Percentiles rank a stretch among this genome's conserved stretches.
These are phyloP conservation scores for Platycnemis pennipes DNA, from an alignment of 2,888 invertebrate species.

Conservation along the genomic window DNA sequence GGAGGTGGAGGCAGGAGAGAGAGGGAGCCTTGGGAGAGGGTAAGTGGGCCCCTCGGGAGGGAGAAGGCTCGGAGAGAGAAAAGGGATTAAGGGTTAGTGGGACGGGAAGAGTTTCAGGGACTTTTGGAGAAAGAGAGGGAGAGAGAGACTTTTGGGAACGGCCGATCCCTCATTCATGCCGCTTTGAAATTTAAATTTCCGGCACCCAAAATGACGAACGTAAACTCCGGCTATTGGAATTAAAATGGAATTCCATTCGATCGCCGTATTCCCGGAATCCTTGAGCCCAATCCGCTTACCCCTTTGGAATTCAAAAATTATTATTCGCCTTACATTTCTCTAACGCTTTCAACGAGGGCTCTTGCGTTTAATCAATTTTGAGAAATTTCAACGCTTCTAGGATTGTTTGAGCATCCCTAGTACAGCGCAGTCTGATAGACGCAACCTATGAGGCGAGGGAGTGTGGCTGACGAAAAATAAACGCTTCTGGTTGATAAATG, in stretches of 20 bases:
- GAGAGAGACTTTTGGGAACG: neutral
- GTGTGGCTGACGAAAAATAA: too few relatives aligned
- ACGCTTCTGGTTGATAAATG: too few relatives aligned
- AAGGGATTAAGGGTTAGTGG: neutral
- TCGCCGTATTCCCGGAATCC: neutral
- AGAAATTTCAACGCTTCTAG: too few relatives aligned
- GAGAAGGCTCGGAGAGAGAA: neutral
- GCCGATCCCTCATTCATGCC: neutral
- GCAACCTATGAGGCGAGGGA: too few relatives aligned
- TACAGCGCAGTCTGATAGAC: too few relatives aligned
- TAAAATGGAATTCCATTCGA: neutral
- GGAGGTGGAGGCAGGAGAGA: neutral
- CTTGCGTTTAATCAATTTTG: neutral
- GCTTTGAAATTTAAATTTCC: neutral
- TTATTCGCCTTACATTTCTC: neutral
- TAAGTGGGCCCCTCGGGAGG: neutral
- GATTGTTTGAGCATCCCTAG: too few relatives aligned
- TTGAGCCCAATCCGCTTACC: neutral
- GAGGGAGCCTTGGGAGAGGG: neutral
- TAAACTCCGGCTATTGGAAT: neutral
- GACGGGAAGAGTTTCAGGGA: too few relatives aligned
- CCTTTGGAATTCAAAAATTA: neutral
- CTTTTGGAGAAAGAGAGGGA: too few relatives aligned
- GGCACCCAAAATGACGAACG: neutral
- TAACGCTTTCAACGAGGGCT: neutral